Base-by-base conservation (phyloP, 2,797 vertebrate species). In the Alauda arvensis region DNA sequence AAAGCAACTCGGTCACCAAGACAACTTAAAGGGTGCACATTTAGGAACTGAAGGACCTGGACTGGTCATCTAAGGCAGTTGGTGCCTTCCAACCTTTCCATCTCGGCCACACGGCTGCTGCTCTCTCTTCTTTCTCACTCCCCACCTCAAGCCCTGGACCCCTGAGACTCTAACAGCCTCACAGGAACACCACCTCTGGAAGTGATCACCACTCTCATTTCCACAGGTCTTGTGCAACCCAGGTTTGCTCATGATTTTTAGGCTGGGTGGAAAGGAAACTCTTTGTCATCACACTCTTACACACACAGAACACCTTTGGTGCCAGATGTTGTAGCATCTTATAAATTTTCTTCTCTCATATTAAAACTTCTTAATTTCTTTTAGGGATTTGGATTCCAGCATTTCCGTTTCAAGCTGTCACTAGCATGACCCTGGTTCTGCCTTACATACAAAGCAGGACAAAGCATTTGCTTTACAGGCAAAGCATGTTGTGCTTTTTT, bases 181-280 rank as follows among this genome's bases (percentile, higher is more conserved):
- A 31, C 4, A 60, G 33, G 26, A 78, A 40, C 9, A 39, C 6
- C 1, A 3, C 1, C 37, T 13, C 75, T 65, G 17, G 48, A 80
- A 81, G 31, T 4, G 0, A 80, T 29, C 48, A 51, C 28, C 40
- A 62, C 8, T 5, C 26, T 24, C 3, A 1, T 26, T 78, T 49
- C 33, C 34, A 49, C 9, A 68, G 60, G 10, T n/a, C 59, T 69
- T 45, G 14, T 8, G 17, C 52, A 83, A 45, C 7, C 13, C 68
- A 70, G 25, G 34, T 74, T 72, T 55, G 31, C 46, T 74, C 39
- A 46, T 9, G 42, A 49, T 39, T 49, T 34, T 1, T 8, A 82
- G 53, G 20, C 60, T 68, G 66, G 20, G 69, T 65, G 71, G 77
- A 94, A 92, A 63, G 82, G 86, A 88, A 91, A 83, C 61, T 85